Percentiles rank a stretch among this genome's conserved stretches.
These are phyloP conservation scores for Pelobates fuscus DNA, from an alignment of 2,113 vertebrate genomes.

Conservation along the genomic window DNA sequence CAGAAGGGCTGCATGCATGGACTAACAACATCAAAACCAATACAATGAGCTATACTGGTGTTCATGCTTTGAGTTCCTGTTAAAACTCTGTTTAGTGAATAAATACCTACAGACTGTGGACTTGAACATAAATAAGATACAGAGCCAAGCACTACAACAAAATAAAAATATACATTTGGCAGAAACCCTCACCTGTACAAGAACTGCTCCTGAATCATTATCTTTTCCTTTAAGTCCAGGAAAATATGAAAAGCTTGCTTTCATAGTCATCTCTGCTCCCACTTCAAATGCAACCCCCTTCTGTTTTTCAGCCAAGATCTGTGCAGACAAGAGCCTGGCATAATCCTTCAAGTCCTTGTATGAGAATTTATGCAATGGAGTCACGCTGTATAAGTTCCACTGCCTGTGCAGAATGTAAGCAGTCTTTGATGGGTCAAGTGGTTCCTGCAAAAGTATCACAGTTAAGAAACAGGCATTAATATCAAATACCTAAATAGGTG, in stretches of 20 bases:
- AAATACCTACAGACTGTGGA: no score
- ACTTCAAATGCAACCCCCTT: slow-evolving; percentile 78
- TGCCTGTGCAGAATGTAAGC: slow-evolving; percentile 74
- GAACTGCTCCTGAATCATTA: slow-evolving; percentile 73
- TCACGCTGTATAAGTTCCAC: slow-evolving; percentile 88
- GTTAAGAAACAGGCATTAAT: no score
- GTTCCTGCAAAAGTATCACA: slow-evolving; percentile 62
- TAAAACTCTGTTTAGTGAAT: no score
- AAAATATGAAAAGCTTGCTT: slow-evolving; percentile 72
- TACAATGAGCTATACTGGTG: no score
- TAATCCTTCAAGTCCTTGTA: slow-evolving; percentile 73
- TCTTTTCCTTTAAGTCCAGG: slow-evolving; percentile 69
- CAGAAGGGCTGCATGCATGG: no score
- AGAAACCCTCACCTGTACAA: slow-evolving; percentile 77
- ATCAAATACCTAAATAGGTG: no score
- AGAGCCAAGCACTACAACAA: no score
- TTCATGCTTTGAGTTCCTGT: no score
- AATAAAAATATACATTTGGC: no score
- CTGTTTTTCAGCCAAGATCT: slow-evolving; percentile 81
- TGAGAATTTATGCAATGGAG: slow-evolving; percentile 81
- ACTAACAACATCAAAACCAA: no score
- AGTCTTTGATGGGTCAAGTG: slow-evolving; percentile 63
- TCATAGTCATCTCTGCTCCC: slow-evolving; percentile 68
- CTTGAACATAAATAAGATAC: no score
- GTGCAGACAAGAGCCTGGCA: slow-evolving; percentile 74